Evolutionary conservation across 2,888 invertebrate species (phyloP), one percentile per base, ranked within the genome.

Genomic region (Taenaris catops): DNA sequence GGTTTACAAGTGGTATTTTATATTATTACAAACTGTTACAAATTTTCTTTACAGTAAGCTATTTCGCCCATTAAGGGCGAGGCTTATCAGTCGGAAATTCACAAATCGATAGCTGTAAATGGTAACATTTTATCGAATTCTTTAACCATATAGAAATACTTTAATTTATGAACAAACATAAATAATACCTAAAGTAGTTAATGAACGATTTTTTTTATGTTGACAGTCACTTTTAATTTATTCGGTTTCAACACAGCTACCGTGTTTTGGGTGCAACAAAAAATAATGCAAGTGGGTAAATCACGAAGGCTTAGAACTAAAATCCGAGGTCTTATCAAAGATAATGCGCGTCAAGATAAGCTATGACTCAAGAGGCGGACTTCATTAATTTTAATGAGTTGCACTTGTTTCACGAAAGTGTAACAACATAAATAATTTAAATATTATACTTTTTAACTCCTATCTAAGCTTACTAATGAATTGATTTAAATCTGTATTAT

Each of bases 351-450:
- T 38, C 26, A 26, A 34, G 32, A 38, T 44, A 17, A 37, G 28
- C 45, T 36, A 48, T 44, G 48, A 46, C 33, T 51, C 49, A 53
- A 44, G 44, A 41, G 42, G 45, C 41, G 33, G 32, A 35, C 25
- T 34, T 39, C 36, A 42, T 39, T 42, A 41, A 36, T 39, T 34
- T 35, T 33, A 42, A 42, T 36, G 32, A 32, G 17, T 32, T 18
- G 32, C 32, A 17, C 8, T 24, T 24, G 18, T 31, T 16, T 9
- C 1, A 2, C 2, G 7, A 29, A 29, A 21, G 20, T 17, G 23
- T 24, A 24, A 3, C 20, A 32, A 32, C 8, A n/a, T n/a, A n/a
- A n/a, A n/a, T n/a, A n/a, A n/a, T n/a, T n/a, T n/a, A n/a, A n/a
- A n/a, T n/a, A n/a, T n/a, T n/a, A n/a, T n/a, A n/a, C n/a, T n/a